phyloP scores from a whole-genome alignment of 2,113 vertebrate species.

The Odobenus rosmarus region DNA sequence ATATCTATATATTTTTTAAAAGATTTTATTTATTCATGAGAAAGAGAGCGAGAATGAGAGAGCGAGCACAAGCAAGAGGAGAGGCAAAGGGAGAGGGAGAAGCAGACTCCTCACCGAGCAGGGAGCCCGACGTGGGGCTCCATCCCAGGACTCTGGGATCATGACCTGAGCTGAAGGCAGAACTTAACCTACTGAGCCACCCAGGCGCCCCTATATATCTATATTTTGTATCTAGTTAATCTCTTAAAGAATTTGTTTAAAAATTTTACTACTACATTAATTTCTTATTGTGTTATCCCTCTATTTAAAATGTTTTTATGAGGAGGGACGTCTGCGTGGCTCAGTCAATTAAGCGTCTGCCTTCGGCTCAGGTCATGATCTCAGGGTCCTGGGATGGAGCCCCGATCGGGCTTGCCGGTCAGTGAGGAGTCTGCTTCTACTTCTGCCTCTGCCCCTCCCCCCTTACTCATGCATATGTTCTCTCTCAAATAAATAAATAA shows the following conservation, averaged over 20 bases:
- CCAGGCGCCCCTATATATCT: background rate
- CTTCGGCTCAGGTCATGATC: background rate
- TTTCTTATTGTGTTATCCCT: background rate
- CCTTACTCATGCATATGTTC: background rate
- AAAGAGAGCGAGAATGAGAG: background rate
- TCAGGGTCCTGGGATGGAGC: background rate
- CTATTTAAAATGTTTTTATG: too few species aligned
- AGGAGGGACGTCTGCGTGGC: background rate
- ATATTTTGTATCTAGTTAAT: background rate
- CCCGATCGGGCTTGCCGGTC: background rate
- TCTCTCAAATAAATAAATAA: background rate
- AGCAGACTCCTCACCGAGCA: fast-evolving
- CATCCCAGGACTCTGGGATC: background rate
- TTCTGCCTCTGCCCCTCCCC: background rate
- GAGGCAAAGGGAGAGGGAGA: background rate
- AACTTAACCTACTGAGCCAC: background rate
- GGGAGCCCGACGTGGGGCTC: too few species aligned
- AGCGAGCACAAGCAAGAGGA: background rate
- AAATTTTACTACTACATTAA: background rate
- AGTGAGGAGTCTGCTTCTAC: background rate
- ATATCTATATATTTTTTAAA: background rate
- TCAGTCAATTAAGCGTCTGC: background rate
- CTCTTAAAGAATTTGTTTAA: background rate
- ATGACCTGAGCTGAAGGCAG: background rate
- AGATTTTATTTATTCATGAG: background rate